Conservation (phyloP, 1,140 invertebrate species). For the Drosophila jambulina region DNA sequence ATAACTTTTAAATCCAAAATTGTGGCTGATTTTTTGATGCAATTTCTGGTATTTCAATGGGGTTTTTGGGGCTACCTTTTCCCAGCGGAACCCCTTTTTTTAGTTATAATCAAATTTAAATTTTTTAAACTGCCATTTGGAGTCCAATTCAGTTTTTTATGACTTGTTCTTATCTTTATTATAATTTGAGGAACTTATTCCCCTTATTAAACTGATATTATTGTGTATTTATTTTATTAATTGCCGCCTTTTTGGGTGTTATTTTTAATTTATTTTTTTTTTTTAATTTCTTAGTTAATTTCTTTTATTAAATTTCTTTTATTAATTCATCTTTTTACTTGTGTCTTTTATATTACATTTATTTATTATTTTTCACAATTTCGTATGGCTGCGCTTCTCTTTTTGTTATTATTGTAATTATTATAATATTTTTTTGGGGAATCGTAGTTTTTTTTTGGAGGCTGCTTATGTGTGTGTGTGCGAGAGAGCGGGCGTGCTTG, state of each 20-base stretch:
- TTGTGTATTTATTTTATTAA: too few species aligned
- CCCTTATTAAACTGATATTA: not conserved
- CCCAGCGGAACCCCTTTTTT: not conserved
- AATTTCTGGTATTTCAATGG: not conserved
- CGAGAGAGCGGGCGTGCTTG: conserved; percentile 12
- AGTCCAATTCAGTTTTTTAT: not conserved
- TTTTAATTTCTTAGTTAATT: not conserved
- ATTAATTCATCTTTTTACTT: not conserved
- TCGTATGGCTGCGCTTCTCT: conserved; percentile 27
- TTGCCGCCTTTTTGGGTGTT: too few species aligned
- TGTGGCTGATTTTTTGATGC: conserved; percentile 1
- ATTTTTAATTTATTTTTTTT: not conserved
- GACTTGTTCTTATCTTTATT: not conserved
- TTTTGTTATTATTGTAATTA: conserved; percentile 12
- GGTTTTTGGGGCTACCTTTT: not conserved
- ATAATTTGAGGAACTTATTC: not conserved
- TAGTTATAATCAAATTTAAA: not conserved
- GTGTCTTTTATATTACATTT: not conserved
- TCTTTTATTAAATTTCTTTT: not conserved
- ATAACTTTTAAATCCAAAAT: conserved; percentile 16
- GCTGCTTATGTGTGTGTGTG: conserved; percentile 11
- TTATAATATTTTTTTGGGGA: not conserved
- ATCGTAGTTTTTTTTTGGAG: conserved; percentile 8
- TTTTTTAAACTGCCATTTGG: not conserved
- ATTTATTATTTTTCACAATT: conserved; percentile 1